Base-by-base conservation (phyloP, 2,113 vertebrate genomes). In the Budorcas taxicolor region DNA sequence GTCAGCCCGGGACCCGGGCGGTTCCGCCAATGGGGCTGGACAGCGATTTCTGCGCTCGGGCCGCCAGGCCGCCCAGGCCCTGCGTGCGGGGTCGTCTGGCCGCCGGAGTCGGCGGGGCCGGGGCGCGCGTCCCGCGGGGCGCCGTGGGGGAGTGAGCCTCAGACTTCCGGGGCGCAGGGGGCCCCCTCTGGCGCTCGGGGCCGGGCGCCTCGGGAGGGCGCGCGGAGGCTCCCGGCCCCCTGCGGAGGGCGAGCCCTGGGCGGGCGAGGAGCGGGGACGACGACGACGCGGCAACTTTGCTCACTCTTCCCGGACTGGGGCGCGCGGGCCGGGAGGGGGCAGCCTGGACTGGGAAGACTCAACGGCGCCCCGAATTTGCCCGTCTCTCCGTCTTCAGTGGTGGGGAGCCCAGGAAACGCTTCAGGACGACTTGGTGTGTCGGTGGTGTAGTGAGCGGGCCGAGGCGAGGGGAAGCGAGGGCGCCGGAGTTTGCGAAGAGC, bases 11-110 rank as follows among this genome's bases (percentile, higher is more conserved):
- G 52, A 94, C 83, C 43, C 86, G 74, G 98, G 97, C 97, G 94
- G 83, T 50, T 89, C 97, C 85, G 87, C 96, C 84, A 6, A 82
- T 95, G 92, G 96, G 97, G 98, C 98, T 98, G 98, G 98, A 98
- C 98, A 98, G 98, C 98, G 98, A 98, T 98, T 97, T 96, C 93
- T 87, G 96, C 95, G 76, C 81, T 52, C 33, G 36, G 67, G 95
- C 95, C 31, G 78, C 36, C 64, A n/a, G 4, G 36, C 29, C 81
- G 91, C 71, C 57, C 29, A 36, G 31, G 88, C 84, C 71, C 45
- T 33, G 31, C 6, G 31, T 83, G 40, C 52, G 36, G 27, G 50
- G 78, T 80, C 62, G 4, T 85, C 88, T 52, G 16, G 43, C 87
- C 55, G 92, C 94, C 93, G 97, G 97, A 62, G 85, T 83, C 33